Base-by-base conservation (phyloP, 2,888 invertebrate genomes). In the Diloba caeruleocephala region DNA sequence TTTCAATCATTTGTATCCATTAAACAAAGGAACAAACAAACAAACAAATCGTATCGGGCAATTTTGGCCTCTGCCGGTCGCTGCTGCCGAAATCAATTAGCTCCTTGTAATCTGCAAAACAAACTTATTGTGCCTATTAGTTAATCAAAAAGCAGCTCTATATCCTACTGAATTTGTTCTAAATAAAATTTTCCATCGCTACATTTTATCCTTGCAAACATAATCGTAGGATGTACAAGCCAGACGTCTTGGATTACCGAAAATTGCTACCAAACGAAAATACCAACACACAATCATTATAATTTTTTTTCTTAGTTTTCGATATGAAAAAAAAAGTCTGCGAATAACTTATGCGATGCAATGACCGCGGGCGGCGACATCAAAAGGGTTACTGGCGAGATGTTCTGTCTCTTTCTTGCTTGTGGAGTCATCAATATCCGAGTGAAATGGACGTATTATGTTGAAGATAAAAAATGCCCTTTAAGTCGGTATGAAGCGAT, bases 81-180 rank as follows among this genome's bases (percentile, higher is more conserved):
- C 77, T 85, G 76, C 77, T 85, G 89, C 87, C 89, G 86, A 90
- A 89, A 89, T 90, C 90, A 90, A 90, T 90, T 90, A 89, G 81
- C 76, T 78, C 80, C 76, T 82, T 81, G 79, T 84, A 89, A 88
- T 89, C 85, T 85, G 65, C 55, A 49, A 64, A 59, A 66, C 79
- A 61, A 69, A 46, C 0, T 37, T 66, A 45, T 17, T 1, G 3
- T 12, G 50, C 7, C 41, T 17, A 3, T 12, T 43, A 1, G 4
- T 15, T 17, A 15, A 28, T 2, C 3, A 32, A 7, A 80, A 66
- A 64, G 45, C 37, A 59, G 7, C 62, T 71, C 58, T 78, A 56
- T 2, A 2, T 0, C 0, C 15, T 1, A 21, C 19, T 25, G 21
- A 0, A 43, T 26, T 10, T 0, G 0, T 0, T 0, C 14, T 14